Evolutionary conservation across 2,797 vertebrate genomes (phyloP).

Genomic region (Rhabdophis nuchalis): DNA sequence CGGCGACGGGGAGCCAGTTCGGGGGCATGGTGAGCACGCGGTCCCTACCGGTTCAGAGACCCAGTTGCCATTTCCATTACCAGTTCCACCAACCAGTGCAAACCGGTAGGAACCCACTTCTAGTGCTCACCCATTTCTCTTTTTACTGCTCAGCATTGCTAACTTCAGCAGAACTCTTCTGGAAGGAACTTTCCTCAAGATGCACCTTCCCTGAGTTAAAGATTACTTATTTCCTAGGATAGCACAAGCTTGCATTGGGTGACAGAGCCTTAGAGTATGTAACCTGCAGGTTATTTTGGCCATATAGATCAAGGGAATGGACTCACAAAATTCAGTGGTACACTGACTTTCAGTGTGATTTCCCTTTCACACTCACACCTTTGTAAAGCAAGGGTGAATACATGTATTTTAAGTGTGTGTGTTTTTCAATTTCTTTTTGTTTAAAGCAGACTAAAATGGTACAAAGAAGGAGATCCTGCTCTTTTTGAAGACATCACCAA

Average conservation of each 20-base stretch:
- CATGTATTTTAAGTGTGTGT: background rate
- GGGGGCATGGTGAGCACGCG: too few species aligned
- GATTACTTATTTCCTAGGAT: background rate
- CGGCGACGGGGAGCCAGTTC: too few species aligned
- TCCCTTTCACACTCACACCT: background rate
- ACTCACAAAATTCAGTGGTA: background rate
- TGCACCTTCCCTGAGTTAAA: too few species aligned
- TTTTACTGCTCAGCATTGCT: background rate
- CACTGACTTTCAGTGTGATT: background rate
- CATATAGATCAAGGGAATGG: background rate
- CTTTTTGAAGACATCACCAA: background rate
- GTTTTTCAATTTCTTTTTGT: background rate
- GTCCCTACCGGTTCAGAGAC: too few species aligned
- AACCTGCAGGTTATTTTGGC: background rate
- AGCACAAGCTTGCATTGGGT: background rate
- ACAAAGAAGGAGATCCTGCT: background rate
- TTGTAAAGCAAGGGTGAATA: background rate
- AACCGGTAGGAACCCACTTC: too few species aligned
- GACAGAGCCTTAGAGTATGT: background rate
- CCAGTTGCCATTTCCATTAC: too few species aligned
- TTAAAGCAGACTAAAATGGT: background rate
- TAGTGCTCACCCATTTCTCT: too few species aligned
- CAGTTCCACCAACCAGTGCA: too few species aligned
- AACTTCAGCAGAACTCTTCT: background rate
- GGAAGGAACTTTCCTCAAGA: background rate